Base-by-base conservation (phyloP, 2,888 invertebrate genomes). In the Euplexia lucipara region DNA sequence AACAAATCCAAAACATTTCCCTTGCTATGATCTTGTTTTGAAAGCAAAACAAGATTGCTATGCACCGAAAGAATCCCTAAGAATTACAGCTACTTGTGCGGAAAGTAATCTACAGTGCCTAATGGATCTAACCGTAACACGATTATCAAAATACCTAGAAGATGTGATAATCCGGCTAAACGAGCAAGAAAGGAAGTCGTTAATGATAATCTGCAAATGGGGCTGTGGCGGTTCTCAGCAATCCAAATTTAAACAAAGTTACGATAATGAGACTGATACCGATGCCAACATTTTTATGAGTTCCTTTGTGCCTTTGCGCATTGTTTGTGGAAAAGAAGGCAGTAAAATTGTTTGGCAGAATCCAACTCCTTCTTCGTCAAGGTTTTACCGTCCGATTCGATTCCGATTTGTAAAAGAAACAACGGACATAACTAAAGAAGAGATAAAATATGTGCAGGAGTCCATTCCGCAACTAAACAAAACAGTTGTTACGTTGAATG, bases 311-410 rank as follows among this genome's bases (percentile, higher is more conserved):
- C 83, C 81, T 35, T 22, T 83, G 9, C 68, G 59, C 69, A 51
- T 81, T 48, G 41, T 70, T 70, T 75, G 60, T 54, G 69, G 74
- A 6, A 26, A 59, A 18, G 52, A 73, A 30, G 53, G 44, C 7
- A 3, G 61, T 65, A 82, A 80, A 61, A 35, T 81, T 26, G 3
- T 83, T 45, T 84, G 84, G 81, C 22, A 80, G 44, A 82, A 83
- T 57, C 77, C 76, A 49, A 70, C 69, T 3, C 78, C 81, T 2
- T 82, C 78, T 35, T 85, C 81, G 1, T 61, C 81, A 5, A 58
- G 85, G n/a, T 84, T 62, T 75, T 83, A 80, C 57, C 72, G 82
- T 16, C 82, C 82, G 20, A 83, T 84, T 41, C 62, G 80, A 53
- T 67, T 83, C 16, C 53, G 79, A 6, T 83, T 78, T 34, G 34